Conservation (phyloP, 1,140 invertebrate species). For the Solenopsis fugax region DNA sequence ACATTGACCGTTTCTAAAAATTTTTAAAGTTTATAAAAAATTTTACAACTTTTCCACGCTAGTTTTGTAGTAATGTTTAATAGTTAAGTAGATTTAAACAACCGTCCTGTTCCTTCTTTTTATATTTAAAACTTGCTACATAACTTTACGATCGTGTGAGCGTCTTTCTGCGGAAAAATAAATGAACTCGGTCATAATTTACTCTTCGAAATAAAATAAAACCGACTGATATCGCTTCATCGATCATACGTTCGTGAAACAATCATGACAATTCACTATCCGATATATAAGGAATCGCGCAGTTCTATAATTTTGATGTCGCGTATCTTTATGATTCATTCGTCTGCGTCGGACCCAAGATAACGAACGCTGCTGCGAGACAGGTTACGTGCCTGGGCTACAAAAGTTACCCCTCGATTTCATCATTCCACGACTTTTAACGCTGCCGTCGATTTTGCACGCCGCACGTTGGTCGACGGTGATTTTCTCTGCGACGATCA, state of each 20-base stretch:
- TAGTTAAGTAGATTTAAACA: not conserved
- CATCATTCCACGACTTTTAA: constrained; percentile 49
- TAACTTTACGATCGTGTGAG: not conserved
- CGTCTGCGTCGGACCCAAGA: constrained; percentile 52
- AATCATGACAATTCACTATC: not conserved
- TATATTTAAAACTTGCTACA: constrained; percentile 8
- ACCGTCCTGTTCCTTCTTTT: not conserved
- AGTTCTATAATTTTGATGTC: constrained; percentile 51
- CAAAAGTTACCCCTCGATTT: constrained; percentile 45
- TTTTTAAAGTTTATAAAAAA: constrained; percentile 10
- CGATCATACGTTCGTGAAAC: not conserved
- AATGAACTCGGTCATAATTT: not conserved
- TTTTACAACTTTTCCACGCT: not conserved
- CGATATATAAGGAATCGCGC: not conserved
- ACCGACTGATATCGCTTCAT: not conserved
- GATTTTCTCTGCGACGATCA: constrained; percentile 35
- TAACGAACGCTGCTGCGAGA: constrained; percentile 42
- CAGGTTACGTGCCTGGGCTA: constrained; percentile 48
- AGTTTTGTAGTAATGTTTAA: not conserved
- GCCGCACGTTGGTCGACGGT: constrained; percentile 22
- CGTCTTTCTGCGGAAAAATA: not conserved
- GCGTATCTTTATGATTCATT: constrained; percentile 59
- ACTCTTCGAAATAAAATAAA: not conserved
- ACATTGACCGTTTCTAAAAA: not conserved
- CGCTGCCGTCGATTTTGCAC: constrained; percentile 29